Conservation (phyloP, 2,888 invertebrate species). For the Cabera pusaria region DNA sequence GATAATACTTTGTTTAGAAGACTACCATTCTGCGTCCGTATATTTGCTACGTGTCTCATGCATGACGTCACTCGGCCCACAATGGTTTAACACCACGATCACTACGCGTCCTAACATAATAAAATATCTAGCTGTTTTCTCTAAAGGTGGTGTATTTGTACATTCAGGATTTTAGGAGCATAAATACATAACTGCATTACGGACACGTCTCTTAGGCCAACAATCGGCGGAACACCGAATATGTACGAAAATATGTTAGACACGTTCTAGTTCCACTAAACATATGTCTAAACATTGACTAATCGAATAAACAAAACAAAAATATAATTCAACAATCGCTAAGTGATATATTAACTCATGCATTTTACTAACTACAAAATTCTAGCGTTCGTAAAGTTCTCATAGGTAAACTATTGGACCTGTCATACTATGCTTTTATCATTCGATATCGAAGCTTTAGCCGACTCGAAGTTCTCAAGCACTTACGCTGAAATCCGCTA, state of each 20-base stretch:
- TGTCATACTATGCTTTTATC: constrained; percentile 23
- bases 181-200: constrained; percentile 32
- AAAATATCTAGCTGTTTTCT: constrained; percentile 53
- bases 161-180: constrained; percentile 75
- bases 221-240: constrained; percentile 19
- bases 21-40: too few species aligned
- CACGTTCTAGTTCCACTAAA: constrained; percentile 51
- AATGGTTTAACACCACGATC: constrained; percentile 41
- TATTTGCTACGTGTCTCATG: too few species aligned
- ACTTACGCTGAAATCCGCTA: constrained; percentile 37
- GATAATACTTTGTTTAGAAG: too few species aligned
- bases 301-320: constrained; percentile 57
- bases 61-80: constrained; percentile 25
- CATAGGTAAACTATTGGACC: constrained; percentile 44
- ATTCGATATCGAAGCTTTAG: constrained; percentile 22
- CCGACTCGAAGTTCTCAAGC: constrained; percentile 23
- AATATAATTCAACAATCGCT: constrained; percentile 51
- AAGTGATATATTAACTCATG: constrained; percentile 47
- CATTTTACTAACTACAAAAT: constrained; percentile 64
- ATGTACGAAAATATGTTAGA: constrained; percentile 27
- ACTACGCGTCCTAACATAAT: constrained; percentile 54
- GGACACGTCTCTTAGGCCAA: constrained; percentile 24
- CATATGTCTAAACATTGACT: constrained; percentile 66
- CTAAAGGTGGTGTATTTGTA: constrained; percentile 68
- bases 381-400: constrained; percentile 64